Base-by-base conservation (phyloP, 2,797 vertebrate genomes). In the Crocodylus rhombifer region DNA sequence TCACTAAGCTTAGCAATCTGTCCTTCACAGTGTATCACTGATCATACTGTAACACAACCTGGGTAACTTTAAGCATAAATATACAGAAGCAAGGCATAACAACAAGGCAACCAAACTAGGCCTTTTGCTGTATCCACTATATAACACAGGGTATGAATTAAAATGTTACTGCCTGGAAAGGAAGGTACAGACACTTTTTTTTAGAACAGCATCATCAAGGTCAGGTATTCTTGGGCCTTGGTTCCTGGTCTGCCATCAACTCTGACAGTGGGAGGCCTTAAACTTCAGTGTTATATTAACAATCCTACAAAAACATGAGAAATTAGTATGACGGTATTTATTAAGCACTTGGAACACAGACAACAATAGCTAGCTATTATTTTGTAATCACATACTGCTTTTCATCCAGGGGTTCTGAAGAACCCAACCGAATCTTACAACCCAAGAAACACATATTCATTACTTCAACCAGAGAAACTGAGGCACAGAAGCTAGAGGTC, bases 211-310 rank as follows among this genome's bases (percentile, higher is more conserved):
- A 93, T 69, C n/a, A 10, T 51, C 42, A 51, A 51, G 42, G 10
- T n/a, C 6, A 0, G 74, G 58, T 0, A 0, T 16, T 64, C 3
- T 0, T 11, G 60, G 74, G 15, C 9, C 83, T 86, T 74, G 5
- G 33, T 63, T 74, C 82, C 82, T 1, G 1, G 75, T 87, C 77
- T 0, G 1, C 80, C 65, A 85, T 55, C 3, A 1, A 63, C 77
- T 84, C 77, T 85, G 74, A 18, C 87, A 65, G 78, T 85, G 89
- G 82, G 84, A 89, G 64, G 60, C 36, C 56, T 36, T 86, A 80
- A 91, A 86, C 2, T 1, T 56, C 73, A 3, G 10, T 51, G 42
- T 51, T 51, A 51, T 51, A 51, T 51, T 51, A 51, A 51, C 42
- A 74, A 67, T 60, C 84, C 94, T 55, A 71, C 42, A 57, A 73